These are phyloP conservation scores for Pholis gunnellus DNA, from an alignment of 2,113 vertebrate species.

Conservation along the genomic window DNA sequence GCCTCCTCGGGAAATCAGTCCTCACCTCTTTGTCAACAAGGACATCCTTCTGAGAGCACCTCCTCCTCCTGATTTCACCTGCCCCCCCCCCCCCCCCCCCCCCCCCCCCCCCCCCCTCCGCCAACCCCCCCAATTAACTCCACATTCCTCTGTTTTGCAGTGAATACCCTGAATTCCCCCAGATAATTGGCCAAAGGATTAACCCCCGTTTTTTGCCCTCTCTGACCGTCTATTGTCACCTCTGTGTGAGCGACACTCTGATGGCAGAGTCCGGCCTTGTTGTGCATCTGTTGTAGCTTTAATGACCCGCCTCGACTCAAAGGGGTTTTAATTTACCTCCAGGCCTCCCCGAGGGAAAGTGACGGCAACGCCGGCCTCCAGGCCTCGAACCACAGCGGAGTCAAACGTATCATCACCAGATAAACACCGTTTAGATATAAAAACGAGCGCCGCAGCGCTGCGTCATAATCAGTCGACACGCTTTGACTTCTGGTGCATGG, in stretches of 20 bases:
- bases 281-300: constrained; percentile 38
- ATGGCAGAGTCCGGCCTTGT: constrained; percentile 20
- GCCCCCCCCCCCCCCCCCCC: constrained; percentile 10
- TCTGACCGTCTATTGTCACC: constrained; percentile 65
- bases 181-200: constrained; percentile 51
- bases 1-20: constrained; percentile 63
- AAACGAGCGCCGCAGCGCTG: neutral
- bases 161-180: constrained; percentile 58
- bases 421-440: neutral
- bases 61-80: constrained; percentile 42
- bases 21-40: constrained; percentile 74
- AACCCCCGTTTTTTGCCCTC: constrained; percentile 33
- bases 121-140: constrained; percentile 52
- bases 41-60: constrained; percentile 69
- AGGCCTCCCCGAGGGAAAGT: constrained; percentile 28
- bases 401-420: neutral
- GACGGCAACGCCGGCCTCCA: neutral
- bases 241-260: constrained; percentile 68
- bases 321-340: constrained; percentile 51
- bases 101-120: constrained; percentile 20
- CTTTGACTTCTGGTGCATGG: neutral
- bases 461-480: neutral
- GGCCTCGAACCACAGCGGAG: neutral
- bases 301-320: constrained; percentile 37
- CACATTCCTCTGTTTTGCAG: constrained; percentile 61